phyloP scores from a whole-genome alignment of 2,888 invertebrate genomes.

The Trimorus sp. region DNA sequence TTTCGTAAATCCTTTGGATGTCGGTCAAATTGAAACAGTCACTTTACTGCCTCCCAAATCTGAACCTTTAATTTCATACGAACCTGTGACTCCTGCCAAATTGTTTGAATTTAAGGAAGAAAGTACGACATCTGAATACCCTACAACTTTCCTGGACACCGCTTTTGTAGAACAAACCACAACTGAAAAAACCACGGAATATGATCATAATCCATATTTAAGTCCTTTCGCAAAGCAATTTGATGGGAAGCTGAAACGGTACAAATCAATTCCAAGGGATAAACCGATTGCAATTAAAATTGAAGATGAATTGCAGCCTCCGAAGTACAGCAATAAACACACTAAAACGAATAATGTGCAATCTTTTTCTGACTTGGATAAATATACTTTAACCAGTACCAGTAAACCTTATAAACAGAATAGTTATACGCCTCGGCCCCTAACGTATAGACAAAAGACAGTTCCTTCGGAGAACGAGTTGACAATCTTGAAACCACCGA shows the following conservation, averaged over 20 bases:
- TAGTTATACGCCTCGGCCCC: slow-evolving; percentile 18
- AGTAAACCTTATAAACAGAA: slow-evolving; percentile 11
- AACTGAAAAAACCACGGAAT: slow-evolving; percentile 39
- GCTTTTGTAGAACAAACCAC: slow-evolving; percentile 22
- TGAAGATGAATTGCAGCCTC: slow-evolving; percentile 24
- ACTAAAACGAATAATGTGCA: slow-evolving; percentile 24
- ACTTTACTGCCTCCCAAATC: slow-evolving; percentile 23
- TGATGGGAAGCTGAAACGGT: slow-evolving; percentile 50
- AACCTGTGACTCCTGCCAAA: slow-evolving; percentile 5
- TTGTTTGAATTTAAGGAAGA: slow-evolving; percentile 20
- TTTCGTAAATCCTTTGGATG: slow-evolving; percentile 58
- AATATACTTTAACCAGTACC: neutral
- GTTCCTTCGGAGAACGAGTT: slow-evolving; percentile 31
- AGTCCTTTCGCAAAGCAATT: slow-evolving; percentile 55
- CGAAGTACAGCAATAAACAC: slow-evolving; percentile 25
- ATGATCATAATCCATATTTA: slow-evolving; percentile 64
- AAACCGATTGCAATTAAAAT: slow-evolving; percentile 25
- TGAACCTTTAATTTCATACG: slow-evolving; percentile 26
- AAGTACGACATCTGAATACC: slow-evolving; percentile 6
- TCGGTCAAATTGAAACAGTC: slow-evolving; percentile 24
- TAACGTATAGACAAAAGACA: slow-evolving; percentile 17
- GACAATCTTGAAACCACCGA: slow-evolving; percentile 42
- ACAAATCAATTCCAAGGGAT: slow-evolving; percentile 38
- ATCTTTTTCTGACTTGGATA: neutral
- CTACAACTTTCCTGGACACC: slow-evolving; percentile 7